phyloP scores from a whole-genome alignment of 2,888 invertebrate species.

The Odontothrips loti region DNA sequence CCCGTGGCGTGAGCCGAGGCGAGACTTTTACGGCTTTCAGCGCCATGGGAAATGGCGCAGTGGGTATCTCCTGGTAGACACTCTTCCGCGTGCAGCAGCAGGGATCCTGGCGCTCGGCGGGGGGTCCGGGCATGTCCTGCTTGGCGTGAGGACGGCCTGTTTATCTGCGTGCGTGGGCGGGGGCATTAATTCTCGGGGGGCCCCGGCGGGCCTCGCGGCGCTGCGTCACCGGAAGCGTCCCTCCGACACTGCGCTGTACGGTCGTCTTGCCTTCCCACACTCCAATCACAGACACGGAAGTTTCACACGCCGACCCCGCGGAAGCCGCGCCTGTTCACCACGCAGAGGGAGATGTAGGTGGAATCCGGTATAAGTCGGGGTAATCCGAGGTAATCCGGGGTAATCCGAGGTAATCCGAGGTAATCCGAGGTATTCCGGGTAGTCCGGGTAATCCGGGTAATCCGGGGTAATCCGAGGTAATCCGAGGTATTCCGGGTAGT shows the following conservation, averaged over 20 bases:
- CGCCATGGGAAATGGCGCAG: not conserved
- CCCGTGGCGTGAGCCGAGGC: not conserved
- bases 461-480: too few relatives aligned
- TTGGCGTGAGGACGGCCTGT: not conserved
- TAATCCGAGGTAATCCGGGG: too few relatives aligned
- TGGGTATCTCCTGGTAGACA: not conserved
- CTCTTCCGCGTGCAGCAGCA: not conserved
- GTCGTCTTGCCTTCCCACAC: too few relatives aligned
- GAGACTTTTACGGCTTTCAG: not conserved
- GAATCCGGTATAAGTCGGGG: too few relatives aligned
- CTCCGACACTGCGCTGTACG: not conserved
- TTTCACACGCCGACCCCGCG: too few relatives aligned
- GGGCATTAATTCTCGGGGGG: constrained; percentile 2
- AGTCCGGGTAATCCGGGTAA: too few relatives aligned
- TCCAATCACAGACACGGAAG: too few relatives aligned
- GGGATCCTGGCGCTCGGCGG: not conserved
- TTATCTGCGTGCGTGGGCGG: constrained; percentile 17
- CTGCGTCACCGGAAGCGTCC: not conserved
- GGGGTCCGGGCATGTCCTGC: not conserved
- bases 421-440: too few relatives aligned
- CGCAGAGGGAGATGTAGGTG: too few relatives aligned
- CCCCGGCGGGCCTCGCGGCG: not conserved
- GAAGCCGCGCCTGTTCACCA: too few relatives aligned
- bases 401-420: too few relatives aligned
- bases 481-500: too few relatives aligned